Conservation (phyloP, 2,888 invertebrate species). For the Polydrusus pterygomalis region DNA sequence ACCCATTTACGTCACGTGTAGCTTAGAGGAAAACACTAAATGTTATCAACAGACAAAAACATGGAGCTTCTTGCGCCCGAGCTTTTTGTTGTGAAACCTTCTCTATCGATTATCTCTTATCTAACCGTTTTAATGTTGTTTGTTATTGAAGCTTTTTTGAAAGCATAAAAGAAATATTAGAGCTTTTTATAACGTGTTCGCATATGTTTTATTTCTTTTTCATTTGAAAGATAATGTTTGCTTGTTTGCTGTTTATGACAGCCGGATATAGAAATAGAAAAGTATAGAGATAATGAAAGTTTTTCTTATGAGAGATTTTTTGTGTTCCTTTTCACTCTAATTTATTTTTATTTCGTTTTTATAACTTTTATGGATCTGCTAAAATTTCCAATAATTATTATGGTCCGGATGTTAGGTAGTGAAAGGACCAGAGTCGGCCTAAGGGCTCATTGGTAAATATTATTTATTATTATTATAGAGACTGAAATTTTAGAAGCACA, state of each 20-base stretch:
- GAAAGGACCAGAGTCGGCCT: too few relatives aligned
- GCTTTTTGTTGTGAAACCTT: slow-evolving; percentile 24
- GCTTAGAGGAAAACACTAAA: slow-evolving; percentile 54
- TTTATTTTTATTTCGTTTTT: too few relatives aligned
- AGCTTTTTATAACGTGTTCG: slow-evolving; percentile 1
- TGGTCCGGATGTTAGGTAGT: too few relatives aligned
- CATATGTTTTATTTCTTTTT: neutral
- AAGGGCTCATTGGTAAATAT: too few relatives aligned
- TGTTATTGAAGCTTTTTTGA: slow-evolving; percentile 25
- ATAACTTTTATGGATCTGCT: too few relatives aligned
- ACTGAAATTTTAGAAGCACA: too few relatives aligned
- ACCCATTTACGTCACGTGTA: slow-evolving; percentile 61
- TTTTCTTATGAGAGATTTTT: neutral
- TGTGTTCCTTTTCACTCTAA: too few relatives aligned
- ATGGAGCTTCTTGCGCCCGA: slow-evolving; percentile 53
- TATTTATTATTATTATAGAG: too few relatives aligned
- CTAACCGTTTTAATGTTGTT: slow-evolving; percentile 25
- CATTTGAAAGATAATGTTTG: neutral
- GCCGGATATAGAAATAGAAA: neutral
- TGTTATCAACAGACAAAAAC: slow-evolving; percentile 58
- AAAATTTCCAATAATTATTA: too few relatives aligned
- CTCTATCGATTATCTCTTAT: slow-evolving; percentile 26
- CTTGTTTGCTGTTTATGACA: slow-evolving; percentile 1
- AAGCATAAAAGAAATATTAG: slow-evolving; percentile 15
- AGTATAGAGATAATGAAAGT: neutral